Base-by-base conservation (phyloP, 37 sponge, comb jelly and placozoan species). In the Beroe ovata region DNA sequence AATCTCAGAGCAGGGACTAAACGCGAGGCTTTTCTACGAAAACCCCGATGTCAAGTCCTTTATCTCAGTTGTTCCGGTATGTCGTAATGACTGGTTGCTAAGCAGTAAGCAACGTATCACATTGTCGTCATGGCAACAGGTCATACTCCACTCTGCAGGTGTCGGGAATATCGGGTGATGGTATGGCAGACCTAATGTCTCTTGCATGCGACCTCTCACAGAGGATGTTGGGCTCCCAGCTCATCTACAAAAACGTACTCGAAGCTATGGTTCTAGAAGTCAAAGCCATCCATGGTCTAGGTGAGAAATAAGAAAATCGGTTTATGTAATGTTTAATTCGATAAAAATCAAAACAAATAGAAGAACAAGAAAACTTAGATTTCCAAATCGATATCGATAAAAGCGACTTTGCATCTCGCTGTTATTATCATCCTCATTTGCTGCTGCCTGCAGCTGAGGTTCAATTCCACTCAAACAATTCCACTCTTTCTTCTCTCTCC, bases 131-230 rank as follows among this genome's bases (percentile, higher is more conserved):
- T 47, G 54, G 11, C 54, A 47, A 47, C 54, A 47, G 11, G 54
- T 11, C 6, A 6, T 47, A 11, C 11, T 14, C 38, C 38, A 20
- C 60, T 34, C 93, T 96, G 0, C 96, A 97, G 39, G 95, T 95
- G 36, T 98, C 99, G 40, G 99, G 96, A 71, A 93, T 94, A 20
- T 91, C 95, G 0, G 99, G 99, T 3, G 99, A 99, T 66, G 99
- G 99, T 21, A 99, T 99, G 95, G 99, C 96, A 0, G 99, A 99
- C 89, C 92, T 99, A 40, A 95, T 99, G 38, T 94, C 95, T 28
- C 91, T 94, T 89, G 41, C 95, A 47, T 92, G 92, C 42, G 64
- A 71, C 0, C 72, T 93, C 61, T 91, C 92, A 25, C 92, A 93
- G 89, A 94, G 89, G 59, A 60, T 88, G 34, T 88, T 96, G 8